These are phyloP conservation scores for Ashinkailepas kermadecensis DNA, from an alignment of 2,888 invertebrate genomes.

Conservation along the genomic window DNA sequence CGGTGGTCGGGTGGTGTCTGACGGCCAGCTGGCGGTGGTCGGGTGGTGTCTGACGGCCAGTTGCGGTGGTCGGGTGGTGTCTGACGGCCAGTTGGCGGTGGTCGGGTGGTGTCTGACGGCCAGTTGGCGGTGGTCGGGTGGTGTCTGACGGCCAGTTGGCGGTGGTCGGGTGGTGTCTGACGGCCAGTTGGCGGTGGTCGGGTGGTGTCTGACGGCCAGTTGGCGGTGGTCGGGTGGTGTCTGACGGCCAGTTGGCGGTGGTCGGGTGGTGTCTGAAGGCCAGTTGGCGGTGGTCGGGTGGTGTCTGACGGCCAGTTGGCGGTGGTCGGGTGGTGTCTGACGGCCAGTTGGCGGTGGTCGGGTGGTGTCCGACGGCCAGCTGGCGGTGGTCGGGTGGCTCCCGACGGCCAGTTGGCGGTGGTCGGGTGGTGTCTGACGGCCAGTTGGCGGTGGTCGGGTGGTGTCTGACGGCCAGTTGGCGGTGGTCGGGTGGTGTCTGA, in stretches of 20 bases:
- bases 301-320: too few species aligned
- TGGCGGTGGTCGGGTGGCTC: not conserved
- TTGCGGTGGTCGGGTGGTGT: too few species aligned
- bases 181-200: too few species aligned
- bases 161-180: too few species aligned
- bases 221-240: not conserved
- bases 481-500: not conserved
- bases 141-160: not conserved
- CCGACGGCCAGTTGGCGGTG: not conserved
- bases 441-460: too few species aligned
- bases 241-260: not conserved
- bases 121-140: not conserved
- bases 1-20: not conserved
- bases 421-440: too few species aligned
- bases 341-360: not conserved
- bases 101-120: not conserved
- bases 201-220: too few species aligned
- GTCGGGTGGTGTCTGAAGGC: not conserved
- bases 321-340: too few species aligned
- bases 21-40: not conserved
- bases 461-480: too few species aligned
- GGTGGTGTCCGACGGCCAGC: not conserved
- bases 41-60: too few species aligned
- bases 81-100: too few species aligned
- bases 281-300: too few species aligned